Evolutionary conservation across 2,888 invertebrate species (phyloP), one percentile per base, ranked within the genome.

Genomic region (Noctua janthe): DNA sequence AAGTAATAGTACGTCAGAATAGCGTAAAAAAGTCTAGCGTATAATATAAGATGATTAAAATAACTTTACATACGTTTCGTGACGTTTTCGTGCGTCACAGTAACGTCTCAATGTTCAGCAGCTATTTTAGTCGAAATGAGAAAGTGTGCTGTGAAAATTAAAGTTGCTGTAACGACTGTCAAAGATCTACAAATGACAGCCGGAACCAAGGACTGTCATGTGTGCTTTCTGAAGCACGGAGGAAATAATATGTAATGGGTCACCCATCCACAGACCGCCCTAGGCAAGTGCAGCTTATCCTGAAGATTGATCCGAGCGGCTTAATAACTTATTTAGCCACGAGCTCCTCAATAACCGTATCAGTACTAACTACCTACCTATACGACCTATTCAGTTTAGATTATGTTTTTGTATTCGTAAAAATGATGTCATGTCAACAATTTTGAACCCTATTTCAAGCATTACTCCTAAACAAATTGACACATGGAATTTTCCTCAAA

Each of bases 21-120:
- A 23, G 11, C 56, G n/a, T 59, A 54, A 71, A 20, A 64, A 74
- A 69, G 20, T 81, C 39, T 49, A n/a, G n/a, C 39, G 71, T 20
- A 62, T 72, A 74, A 62, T 35, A 23, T 72, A 62, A 56, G n/a
- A 8, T n/a, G 49, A 82, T 86, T 82, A 64, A 69, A 83, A 81
- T 83, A 83, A 81, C 71, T 86, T 86, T 49, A 47, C 66, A 74
- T 82, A 74, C 51, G 35, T 72, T 81, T 54, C 17, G 54, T 49
- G 71, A 72, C 29, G 62, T 54, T 67, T 54, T 5, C 7, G n/a
- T 66, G 23, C 62, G 56, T 81, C 83, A 75, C 6, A 29, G 0
- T 5, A 5, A 64, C 56, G 43, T 43, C 49, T 59, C 6, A n/a
- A 10, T n/a, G 1, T 49, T 7, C 17, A 7, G 20, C 35, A 39